Conservation (phyloP, 2,797 vertebrate species). For the Danio kyathit region DNA sequence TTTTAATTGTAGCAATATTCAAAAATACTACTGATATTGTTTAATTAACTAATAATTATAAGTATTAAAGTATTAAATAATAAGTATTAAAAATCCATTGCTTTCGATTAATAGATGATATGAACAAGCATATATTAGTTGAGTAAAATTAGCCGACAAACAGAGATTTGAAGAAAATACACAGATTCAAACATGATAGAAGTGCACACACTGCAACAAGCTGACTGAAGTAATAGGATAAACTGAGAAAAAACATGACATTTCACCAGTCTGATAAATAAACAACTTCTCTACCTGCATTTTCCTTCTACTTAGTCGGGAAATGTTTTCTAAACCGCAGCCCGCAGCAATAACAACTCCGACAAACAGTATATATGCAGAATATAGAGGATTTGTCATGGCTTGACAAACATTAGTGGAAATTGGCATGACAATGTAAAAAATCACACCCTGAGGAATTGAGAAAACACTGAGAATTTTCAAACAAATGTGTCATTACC, state of each 20-base stretch:
- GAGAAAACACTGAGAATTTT: too few relatives aligned
- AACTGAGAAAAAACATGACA: neutral
- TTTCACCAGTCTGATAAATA: conserved; percentile 5
- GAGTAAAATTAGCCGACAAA: neutral
- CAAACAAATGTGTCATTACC: too few relatives aligned
- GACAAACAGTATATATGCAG: neutral
- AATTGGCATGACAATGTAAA: too few relatives aligned
- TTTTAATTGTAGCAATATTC: too few relatives aligned
- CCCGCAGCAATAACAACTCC: conserved; percentile 12
- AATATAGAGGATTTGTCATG: conserved; percentile 3
- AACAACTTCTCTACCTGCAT: neutral
- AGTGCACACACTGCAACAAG: neutral
- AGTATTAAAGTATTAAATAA: too few relatives aligned
- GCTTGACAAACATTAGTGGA: too few relatives aligned
- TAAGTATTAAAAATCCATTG: too few relatives aligned
- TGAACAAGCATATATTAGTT: neutral
- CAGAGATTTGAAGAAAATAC: neutral
- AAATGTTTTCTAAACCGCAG: neutral
- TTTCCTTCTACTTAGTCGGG: conserved; percentile 11
- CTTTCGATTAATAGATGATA: neutral
- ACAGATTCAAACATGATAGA: neutral
- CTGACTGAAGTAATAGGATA: neutral
- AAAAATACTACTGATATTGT: too few relatives aligned
- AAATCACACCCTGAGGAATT: too few relatives aligned
- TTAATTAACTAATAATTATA: too few relatives aligned